Base-by-base conservation (phyloP, 2,113 vertebrate genomes). In the Nematolebias whitei region DNA sequence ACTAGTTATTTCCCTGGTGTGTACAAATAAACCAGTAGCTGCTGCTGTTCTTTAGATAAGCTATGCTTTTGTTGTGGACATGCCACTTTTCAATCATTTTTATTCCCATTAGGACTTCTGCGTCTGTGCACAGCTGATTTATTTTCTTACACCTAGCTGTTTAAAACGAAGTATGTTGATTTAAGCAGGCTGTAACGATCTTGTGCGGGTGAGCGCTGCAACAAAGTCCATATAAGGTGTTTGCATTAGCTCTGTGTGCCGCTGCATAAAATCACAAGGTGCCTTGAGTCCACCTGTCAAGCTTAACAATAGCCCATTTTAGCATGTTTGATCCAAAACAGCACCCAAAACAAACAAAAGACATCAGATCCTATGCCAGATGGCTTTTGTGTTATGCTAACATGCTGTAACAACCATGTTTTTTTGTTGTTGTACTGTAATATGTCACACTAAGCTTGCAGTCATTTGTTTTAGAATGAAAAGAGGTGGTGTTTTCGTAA, bases 211-310 rank as follows among this genome's bases (percentile, higher is more conserved):
- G 43, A 69, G 66, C 1, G 39, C 67, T 59, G 66, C 54, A 14
- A 68, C 24, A 44, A 71, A 59, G 62, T 0, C 89, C 83, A 64
- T 86, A 86, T 85, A 88, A 85, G 87, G 85, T 73, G 57, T 35
- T 43, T 49, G 57, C 48, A 13, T 76, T 35, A 39, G 70, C 74
- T 26, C 69, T 63, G 39, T 56, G 65, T 48, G 78, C 54, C 48
- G 85, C 84, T 90, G 84, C 80, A 83, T 68, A 88, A 54, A 74
- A 80, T 91, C 85, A 86, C 60, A 73, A 81, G 79, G 72, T 85
- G 84, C 85, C 78, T 82, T 68, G 69, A 80, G 70, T 75, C 84
- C 73, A 82, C 82, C 87, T 90, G 82, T 82, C 85, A 87, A 78
- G 71, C 64, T 64, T 61, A 11, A 70, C 83, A 59, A 71, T 64